These are phyloP conservation scores for Monarcha castaneiventris DNA, from an alignment of 2,113 vertebrate genomes.

Conservation along the genomic window DNA sequence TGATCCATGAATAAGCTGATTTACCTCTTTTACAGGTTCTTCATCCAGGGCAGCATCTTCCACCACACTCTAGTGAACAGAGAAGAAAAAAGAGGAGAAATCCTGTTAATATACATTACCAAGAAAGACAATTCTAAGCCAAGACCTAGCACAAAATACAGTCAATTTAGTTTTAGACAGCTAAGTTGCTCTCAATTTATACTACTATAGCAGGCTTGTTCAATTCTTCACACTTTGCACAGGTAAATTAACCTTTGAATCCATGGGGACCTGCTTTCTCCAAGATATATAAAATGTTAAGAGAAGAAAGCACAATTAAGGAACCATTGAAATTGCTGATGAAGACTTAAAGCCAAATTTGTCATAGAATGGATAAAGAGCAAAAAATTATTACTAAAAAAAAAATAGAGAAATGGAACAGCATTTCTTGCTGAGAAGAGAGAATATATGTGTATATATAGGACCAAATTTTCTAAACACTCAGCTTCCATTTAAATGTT, in stretches of 20 bases:
- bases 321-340: neutral
- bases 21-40: slow-evolving; percentile 60
- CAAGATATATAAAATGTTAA: neutral
- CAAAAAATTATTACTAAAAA: neutral
- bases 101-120: neutral
- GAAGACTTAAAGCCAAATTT: neutral
- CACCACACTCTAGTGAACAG: slow-evolving; percentile 46
- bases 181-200: neutral
- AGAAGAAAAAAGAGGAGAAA: neutral
- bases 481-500: neutral
- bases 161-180: neutral
- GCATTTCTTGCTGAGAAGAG: neutral
- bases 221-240: neutral
- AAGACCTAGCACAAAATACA: neutral
- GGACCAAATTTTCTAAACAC: neutral
- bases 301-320: neutral
- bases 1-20: neutral
- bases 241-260: neutral
- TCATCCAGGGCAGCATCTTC: slow-evolving; percentile 62
- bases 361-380: neutral
- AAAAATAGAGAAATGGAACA: neutral
- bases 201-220: neutral
- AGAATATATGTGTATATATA: neutral
- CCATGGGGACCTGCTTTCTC: neutral
- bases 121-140: neutral